Base-by-base conservation (phyloP, 2,797 vertebrate genomes). In the Philypnodon macrostomus region DNA sequence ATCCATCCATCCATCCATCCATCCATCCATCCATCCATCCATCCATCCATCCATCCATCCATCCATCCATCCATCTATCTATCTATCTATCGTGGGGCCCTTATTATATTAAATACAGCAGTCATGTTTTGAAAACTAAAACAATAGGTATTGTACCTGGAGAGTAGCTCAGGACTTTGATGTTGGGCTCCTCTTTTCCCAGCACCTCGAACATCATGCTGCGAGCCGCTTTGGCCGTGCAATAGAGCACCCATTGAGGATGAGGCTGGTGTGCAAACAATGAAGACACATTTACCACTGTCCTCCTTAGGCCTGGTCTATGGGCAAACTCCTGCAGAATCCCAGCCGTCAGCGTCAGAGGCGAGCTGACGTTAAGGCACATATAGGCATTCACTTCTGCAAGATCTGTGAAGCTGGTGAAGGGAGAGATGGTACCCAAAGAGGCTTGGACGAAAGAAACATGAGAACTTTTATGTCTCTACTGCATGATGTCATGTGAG, bases 151-250 rank as follows among this genome's bases (percentile, higher is more conserved):
- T n/a, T n/a, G 2, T 77, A 95, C 93, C 93, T 5, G 94, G 94
- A 1, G 91, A 90, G 0, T 94, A 94, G 80, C 8, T 95, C 36
- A 96, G 90, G 33, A 95, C 93, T 1, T 91, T 82, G 11, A 95
- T 19, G 0, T 75, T 75, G 0, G 87, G 85, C 7, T 94, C 82
- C 31, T 95, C 93, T 0, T 62, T 33, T 0, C 92, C 92, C 70
- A 95, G 74, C n/a, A 94, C 92, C 0, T 13, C 75, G 79, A 91
- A 96, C 87, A 94, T 76, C 92, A 93, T 94, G 0, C 92, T 66
- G 0, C 93, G 80, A 4, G 93, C 80, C 0, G 93, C 93, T 47
- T 95, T 94, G 2, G 85, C 91, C 0, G 85, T 56, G 47, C 93
- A 95, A 80, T 94, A 95, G 2, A 93, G 83, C 0, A 79, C 62